These are phyloP conservation scores for Erinaceus europaeus DNA, from an alignment of 2,113 vertebrate genomes.

Conservation along the genomic window DNA sequence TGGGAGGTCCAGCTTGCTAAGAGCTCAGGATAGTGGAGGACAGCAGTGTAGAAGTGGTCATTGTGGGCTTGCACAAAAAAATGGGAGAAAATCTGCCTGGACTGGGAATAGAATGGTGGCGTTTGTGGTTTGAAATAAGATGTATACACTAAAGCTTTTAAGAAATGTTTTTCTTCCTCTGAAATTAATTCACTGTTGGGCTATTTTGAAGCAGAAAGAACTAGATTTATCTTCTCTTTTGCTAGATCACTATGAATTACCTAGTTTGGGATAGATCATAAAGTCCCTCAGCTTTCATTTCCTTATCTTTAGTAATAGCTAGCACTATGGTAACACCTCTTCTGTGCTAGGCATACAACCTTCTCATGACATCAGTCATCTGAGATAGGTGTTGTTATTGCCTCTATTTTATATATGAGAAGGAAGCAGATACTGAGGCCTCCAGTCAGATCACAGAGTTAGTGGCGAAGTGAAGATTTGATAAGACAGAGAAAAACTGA, in stretches of 20 bases:
- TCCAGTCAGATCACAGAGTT: neutral
- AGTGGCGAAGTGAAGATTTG: neutral
- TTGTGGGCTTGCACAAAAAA: neutral
- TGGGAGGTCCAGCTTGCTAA: neutral
- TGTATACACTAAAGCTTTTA: neutral
- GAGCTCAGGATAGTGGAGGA: neutral
- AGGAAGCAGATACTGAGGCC: neutral
- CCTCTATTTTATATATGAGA: neutral
- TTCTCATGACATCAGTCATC: neutral
- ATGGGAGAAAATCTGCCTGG: neutral
- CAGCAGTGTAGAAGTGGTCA: neutral
- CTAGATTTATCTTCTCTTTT: neutral
- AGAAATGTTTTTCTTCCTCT: neutral
- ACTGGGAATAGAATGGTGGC: neutral
- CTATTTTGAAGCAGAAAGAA: conserved; percentile 28
- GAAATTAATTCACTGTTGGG: neutral
- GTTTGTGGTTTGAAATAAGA: neutral
- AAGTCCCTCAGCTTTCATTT: neutral
- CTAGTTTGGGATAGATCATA: neutral
- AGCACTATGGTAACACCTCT: neutral
- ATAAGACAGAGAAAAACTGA: too few relatives aligned
- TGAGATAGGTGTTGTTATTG: neutral
- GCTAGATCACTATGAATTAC: neutral
- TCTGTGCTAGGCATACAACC: neutral
- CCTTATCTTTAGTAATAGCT: neutral